These are phyloP conservation scores for Lycocorax pyrrhopterus DNA, from an alignment of 2,113 vertebrate species.

Conservation along the genomic window DNA sequence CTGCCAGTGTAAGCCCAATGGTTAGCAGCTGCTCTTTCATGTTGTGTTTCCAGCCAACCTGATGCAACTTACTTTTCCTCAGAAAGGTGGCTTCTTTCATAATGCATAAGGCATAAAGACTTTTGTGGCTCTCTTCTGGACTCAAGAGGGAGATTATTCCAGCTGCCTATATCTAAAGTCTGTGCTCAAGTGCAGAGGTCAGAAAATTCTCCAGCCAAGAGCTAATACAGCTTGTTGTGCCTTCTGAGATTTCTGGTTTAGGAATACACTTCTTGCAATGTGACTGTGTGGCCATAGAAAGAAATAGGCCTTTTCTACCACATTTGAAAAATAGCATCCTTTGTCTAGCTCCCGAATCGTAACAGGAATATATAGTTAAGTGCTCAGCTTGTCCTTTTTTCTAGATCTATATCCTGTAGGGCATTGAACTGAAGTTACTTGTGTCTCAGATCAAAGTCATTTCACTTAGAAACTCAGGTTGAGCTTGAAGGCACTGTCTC, in stretches of 20 bases:
- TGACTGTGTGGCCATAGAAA: slow-evolving; percentile 10
- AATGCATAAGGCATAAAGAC: slow-evolving; percentile 40
- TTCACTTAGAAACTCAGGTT: slow-evolving; percentile 58
- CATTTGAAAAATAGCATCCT: slow-evolving; percentile 29
- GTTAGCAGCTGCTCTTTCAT: background rate
- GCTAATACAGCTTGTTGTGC: slow-evolving; percentile 20
- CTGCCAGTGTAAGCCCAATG: background rate
- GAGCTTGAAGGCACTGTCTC: slow-evolving; percentile 60
- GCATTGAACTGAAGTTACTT: slow-evolving; percentile 61
- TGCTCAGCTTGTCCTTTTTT: slow-evolving; percentile 27
- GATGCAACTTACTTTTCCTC: slow-evolving; percentile 15
- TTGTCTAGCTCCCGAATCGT: slow-evolving; percentile 38
- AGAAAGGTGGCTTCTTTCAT: slow-evolving; percentile 43
- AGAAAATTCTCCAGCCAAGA: slow-evolving; percentile 48
- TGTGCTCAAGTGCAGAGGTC: slow-evolving; percentile 44
- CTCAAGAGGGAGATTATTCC: slow-evolving; percentile 40
- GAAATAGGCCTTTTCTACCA: slow-evolving; percentile 13
- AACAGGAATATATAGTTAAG: slow-evolving; percentile 7
- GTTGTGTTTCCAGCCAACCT: slow-evolving; percentile 27
- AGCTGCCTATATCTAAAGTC: slow-evolving; percentile 21
- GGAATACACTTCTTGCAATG: slow-evolving; percentile 12
- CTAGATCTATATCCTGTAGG: slow-evolving; percentile 60
- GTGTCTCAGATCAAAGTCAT: slow-evolving; percentile 68
- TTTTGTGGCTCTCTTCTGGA: slow-evolving; percentile 27
- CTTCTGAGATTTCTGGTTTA: slow-evolving; percentile 19